These are phyloP conservation scores for Sphaerophoria taeniata DNA, from an alignment of 2,888 invertebrate genomes.

Conservation along the genomic window DNA sequence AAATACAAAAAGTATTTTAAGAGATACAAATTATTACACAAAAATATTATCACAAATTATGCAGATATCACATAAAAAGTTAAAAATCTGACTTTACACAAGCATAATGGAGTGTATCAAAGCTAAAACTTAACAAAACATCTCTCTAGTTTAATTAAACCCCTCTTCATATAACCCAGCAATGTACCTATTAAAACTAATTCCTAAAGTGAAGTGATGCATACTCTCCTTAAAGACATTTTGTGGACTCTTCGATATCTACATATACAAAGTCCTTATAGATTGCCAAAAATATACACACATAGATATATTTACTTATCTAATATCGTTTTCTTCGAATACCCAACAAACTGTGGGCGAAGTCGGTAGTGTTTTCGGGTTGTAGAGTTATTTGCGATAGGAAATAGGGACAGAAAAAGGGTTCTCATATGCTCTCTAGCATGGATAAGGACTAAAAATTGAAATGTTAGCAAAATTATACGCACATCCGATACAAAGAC, in stretches of 20 bases:
- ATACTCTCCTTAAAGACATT: constrained; percentile 36
- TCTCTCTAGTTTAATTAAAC: constrained; percentile 38
- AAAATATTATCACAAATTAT: too few species aligned
- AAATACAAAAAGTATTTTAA: too few species aligned
- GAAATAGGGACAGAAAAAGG: constrained; percentile 22
- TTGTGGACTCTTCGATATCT: constrained; percentile 2
- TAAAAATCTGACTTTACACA: neutral
- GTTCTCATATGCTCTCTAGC: constrained; percentile 15
- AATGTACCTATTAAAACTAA: constrained; percentile 55
- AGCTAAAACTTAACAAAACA: constrained; percentile 5
- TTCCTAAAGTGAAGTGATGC: constrained; percentile 49
- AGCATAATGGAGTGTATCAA: neutral
- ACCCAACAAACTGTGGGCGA: constrained; percentile 1
- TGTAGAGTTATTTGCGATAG: neutral
- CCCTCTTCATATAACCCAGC: constrained; percentile 25
- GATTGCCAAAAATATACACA: neutral
- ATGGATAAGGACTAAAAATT: constrained; percentile 3
- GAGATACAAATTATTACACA: too few species aligned
- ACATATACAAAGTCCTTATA: neutral
- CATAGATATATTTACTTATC: neutral
- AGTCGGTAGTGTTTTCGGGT: neutral
- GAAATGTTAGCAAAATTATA: constrained; percentile 41
- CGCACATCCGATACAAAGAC: neutral
- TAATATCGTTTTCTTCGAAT: constrained; percentile 23
- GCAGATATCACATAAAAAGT: neutral